Evolutionary conservation across 2,888 invertebrate species (phyloP).

Genomic region (Phaedon cochleariae): DNA sequence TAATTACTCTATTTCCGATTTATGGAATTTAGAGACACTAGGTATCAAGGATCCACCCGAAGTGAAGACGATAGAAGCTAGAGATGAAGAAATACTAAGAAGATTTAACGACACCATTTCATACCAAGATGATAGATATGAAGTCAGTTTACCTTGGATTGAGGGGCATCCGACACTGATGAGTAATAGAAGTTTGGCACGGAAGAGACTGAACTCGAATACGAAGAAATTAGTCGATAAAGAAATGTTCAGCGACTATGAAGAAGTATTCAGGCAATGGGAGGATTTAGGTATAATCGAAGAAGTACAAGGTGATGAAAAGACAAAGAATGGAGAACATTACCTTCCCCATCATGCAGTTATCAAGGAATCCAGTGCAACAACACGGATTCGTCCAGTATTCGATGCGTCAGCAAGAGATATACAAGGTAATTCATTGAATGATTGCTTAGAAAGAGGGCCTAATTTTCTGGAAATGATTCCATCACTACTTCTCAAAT

Average conservation of each 20-base stretch:
- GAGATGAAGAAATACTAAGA: not conserved
- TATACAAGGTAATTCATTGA: not conserved
- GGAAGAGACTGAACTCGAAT: not conserved
- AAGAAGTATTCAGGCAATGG: too few relatives aligned
- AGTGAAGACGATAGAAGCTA: not conserved
- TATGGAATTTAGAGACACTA: not conserved
- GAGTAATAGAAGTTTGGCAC: not conserved
- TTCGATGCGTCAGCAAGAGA: not conserved
- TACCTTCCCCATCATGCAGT: not conserved
- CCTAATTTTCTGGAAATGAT: not conserved
- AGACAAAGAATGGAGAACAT: not conserved
- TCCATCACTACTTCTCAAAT: too few relatives aligned
- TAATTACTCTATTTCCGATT: constrained; percentile 1
- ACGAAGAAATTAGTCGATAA: not conserved
- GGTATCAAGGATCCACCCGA: not conserved
- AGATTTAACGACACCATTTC: constrained; percentile 2
- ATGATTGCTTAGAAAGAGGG: too few relatives aligned
- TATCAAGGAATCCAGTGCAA: not conserved
- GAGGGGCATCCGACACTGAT: not conserved
- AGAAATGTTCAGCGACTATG: too few relatives aligned
- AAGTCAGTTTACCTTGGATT: too few relatives aligned
- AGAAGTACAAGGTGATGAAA: too few relatives aligned
- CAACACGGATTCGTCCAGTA: not conserved
- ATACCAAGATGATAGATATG: too few relatives aligned
- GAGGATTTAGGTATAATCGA: too few relatives aligned